A percentile compares a stretch with the other conserved stretches of the same genome.
Evolutionary conservation across 2,113 vertebrate genomes (phyloP).

Genomic region (Machaerirhynchus nigripectus): DNA sequence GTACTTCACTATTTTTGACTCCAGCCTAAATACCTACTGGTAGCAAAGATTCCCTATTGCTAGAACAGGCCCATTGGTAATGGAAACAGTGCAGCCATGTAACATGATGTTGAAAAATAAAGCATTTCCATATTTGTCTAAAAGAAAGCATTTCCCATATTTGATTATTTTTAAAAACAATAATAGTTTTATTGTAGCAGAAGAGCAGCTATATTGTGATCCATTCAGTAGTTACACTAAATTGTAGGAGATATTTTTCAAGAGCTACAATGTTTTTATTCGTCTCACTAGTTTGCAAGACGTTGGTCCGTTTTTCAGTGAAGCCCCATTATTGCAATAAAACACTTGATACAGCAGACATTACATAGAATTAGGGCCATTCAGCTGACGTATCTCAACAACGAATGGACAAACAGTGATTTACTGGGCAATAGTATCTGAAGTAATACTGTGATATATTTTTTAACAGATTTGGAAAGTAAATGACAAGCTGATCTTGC

Average conservation of each 20-base stretch:
- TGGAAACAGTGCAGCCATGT: not conserved
- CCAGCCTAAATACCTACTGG: not conserved
- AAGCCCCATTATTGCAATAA: not conserved
- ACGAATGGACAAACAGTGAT: not conserved
- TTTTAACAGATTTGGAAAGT: not conserved
- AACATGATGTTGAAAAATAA: not conserved
- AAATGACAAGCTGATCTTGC: not conserved
- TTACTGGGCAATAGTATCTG: not conserved
- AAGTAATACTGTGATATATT: not conserved
- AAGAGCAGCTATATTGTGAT: not conserved
- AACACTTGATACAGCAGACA: not conserved
- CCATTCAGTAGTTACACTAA: not conserved
- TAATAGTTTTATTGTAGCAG: not conserved
- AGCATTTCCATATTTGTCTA: not conserved
- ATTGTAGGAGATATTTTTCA: not conserved
- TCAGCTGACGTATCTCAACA: not conserved
- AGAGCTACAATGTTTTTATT: not conserved
- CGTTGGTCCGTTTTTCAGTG: not conserved
- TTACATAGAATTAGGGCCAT: not conserved
- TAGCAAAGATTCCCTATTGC: not conserved
- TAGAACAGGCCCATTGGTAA: not conserved
- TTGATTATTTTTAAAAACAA: not conserved
- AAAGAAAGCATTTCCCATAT: not conserved
- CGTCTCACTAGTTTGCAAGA: not conserved
- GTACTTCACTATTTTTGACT: not conserved